A percentile compares a stretch with the other conserved stretches of the same genome.
phyloP scores from a whole-genome alignment of 2,797 vertebrate species.

The Sebastes melanostomus region DNA sequence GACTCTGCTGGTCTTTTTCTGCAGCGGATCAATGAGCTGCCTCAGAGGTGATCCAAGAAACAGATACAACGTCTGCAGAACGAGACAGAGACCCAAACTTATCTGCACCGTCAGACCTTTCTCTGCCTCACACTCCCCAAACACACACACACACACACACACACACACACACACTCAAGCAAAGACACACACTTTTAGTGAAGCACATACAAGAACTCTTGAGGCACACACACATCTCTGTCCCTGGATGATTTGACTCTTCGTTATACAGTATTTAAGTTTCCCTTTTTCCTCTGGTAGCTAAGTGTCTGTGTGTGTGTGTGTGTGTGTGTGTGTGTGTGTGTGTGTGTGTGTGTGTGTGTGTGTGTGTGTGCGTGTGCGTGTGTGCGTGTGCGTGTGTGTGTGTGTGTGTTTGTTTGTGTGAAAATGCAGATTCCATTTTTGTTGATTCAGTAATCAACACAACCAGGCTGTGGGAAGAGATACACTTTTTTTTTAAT shows the following conservation, averaged over 20 bases:
- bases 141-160: background rate
- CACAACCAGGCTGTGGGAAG: background rate
- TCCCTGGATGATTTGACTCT: background rate
- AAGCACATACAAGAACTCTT: background rate
- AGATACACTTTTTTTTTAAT: background rate
- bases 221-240: background rate
- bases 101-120: conserved; percentile 42
- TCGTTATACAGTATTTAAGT: background rate
- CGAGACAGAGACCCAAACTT: conserved; percentile 15
- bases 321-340: background rate
- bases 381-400: background rate
- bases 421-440: background rate
- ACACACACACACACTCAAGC: background rate
- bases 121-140: background rate
- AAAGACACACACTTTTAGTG: background rate
- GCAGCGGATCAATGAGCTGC: conserved; percentile 23
- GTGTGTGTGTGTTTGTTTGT: background rate
- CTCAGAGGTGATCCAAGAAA: conserved; percentile 6
- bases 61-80: conserved; percentile 3
- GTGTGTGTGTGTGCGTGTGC: background rate
- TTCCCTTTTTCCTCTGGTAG: background rate
- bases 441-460: background rate
- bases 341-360: background rate
- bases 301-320: background rate
- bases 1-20: background rate